phyloP scores from a whole-genome alignment of 2,113 vertebrate genomes.

The Cryptoleucopteryx plumbea region DNA sequence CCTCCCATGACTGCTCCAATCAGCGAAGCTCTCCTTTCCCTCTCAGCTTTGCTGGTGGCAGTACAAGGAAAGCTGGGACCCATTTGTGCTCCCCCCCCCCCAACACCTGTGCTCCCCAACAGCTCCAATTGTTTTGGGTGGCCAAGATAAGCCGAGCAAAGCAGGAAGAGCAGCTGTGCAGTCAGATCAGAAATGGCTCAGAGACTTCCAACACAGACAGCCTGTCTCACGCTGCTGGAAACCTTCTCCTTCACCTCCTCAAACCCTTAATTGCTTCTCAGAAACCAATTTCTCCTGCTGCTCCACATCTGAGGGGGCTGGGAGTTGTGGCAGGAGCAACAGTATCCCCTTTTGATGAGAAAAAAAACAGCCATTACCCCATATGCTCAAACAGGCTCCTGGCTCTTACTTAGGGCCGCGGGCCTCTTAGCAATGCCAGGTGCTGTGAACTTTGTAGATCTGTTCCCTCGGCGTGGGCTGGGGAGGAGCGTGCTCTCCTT shows the following conservation, averaged over 20 bases:
- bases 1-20: background rate
- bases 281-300: background rate
- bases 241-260: background rate
- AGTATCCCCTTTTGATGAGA: background rate
- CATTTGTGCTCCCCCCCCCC: background rate
- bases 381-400: background rate
- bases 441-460: background rate
- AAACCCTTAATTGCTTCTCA: background rate
- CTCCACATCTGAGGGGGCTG: background rate
- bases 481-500: background rate
- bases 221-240: background rate
- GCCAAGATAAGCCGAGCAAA: background rate
- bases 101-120: background rate
- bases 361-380: background rate
- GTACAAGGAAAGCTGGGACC: background rate
- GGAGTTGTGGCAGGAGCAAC: background rate
- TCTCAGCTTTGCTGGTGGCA: background rate
- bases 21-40: background rate
- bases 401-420: background rate
- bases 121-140: background rate
- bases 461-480: background rate
- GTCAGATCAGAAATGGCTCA: background rate
- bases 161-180: rapidly evolving
- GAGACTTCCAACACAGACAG: background rate
- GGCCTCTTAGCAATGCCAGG: background rate